Base-by-base conservation (phyloP, 53 echinoderm and acorn worm species). In the Astropecten irregularis region DNA sequence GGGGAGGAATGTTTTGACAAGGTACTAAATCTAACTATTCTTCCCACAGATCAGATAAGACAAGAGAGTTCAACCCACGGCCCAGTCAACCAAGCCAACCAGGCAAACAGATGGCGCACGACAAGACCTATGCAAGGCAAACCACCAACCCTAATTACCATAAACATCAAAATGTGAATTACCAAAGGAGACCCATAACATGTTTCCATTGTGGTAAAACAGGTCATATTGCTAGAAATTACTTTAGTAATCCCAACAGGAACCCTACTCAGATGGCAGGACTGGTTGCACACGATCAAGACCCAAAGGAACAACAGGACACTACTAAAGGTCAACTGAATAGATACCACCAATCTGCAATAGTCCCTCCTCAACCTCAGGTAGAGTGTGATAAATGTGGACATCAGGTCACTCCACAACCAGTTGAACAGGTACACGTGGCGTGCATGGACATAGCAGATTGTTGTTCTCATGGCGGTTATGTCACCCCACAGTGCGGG, bases 161-260 rank as follows among this genome's bases (percentile, higher is more conserved):
- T 2, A 33, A 19, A 55, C 73, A 56, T n/a, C 16, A n/a, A 11
- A 54, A 35, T 34, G 2, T 3, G 2, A 62, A 16, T 62, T 16
- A 62, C 3, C 35, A 2, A 1, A 76, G 22, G 22, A 18, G n/a
- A 20, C 9, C 36, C 20, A 38, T 5, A 9, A 76, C 36, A 13
- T 82, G 82, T 65, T 66, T 44, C 46, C 10, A 31, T 21, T 64
- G 82, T 65, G 65, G 66, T n/a, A 82, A 55, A 37, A 18, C 69
- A n/a, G 69, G 69, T 9, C 69, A 69, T 48, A 69, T 69, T 37
- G 69, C 69, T 25, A 69, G 48, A 48, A 69, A 69, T 15, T 69
- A 47, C 48, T 69, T 46, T 46, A 69, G 69, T 47, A 69, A 69
- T 48, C 49, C 46, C 11, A 27, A 69, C 30, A 23, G 26, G 2